Evolutionary conservation across 2,888 invertebrate genomes (phyloP), one percentile per base, ranked within the genome.

Genomic region (Caenorhabditis imperialis): DNA sequence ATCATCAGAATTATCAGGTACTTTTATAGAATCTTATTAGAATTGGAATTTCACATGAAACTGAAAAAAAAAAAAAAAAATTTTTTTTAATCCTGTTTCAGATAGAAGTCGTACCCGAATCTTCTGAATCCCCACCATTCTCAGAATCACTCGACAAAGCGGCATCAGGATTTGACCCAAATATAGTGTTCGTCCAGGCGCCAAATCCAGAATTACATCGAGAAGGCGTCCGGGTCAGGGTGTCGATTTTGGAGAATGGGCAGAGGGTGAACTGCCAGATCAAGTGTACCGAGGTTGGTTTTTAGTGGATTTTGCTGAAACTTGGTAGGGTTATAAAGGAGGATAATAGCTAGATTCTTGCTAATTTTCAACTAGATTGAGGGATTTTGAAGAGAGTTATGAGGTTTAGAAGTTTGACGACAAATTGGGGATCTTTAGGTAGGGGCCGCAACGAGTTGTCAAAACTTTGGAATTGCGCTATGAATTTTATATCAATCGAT

Each of bases 141-240:
- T 81, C 79, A 1, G 84, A 84, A 1, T 81, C 86, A 14, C 72
- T 86, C 7, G 73, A 77, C 16, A 65, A 78, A 40, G 84, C 85
- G 1, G 79, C 82, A 10, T 86, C 86, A 20, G 63, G 82, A 14
- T 87, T 84, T 50, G 86, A 86, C 62, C 84, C 84, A 16, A 84
- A 80, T 48, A 79, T 86, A 18, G 71, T 86, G 7, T 85, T 84
- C 47, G 84, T 86, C 7, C 77, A 86, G 40, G 77, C 81, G 10
- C 81, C 81, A 0, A 81, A 81, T 37, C 81, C 81, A 14, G 55
- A 70, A 18, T 35, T 65, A 12, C 67, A 76, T 23, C 61, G 25
- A 20, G 74, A 57, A 18, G 80, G 78, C 5, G 81, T 79, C 16
- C 47, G 76, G 27, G 69, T 81, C 10, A 30, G 42, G 38, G 75